A percentile compares a stretch with the other conserved stretches of the same genome.
Conservation (phyloP, 2,797 vertebrate genomes). For the Notolabrus celidotus region DNA sequence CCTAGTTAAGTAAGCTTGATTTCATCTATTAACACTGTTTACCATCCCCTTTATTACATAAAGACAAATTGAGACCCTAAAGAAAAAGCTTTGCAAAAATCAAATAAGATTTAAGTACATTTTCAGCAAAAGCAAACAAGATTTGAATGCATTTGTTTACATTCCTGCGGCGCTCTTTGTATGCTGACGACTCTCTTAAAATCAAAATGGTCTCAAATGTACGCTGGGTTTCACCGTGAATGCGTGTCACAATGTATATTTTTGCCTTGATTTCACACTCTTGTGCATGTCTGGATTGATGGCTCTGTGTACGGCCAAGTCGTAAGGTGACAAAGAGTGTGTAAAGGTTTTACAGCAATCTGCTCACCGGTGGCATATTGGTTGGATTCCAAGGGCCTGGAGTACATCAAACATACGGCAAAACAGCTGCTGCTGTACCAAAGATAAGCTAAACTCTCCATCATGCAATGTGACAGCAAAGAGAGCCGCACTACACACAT, state of each 20-base stretch:
- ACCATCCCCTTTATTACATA: slow-evolving; percentile 72
- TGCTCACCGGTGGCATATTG: slow-evolving; percentile 66
- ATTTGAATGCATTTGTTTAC: slow-evolving; percentile 47
- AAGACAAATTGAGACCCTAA: slow-evolving; percentile 68
- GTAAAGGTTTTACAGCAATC: slow-evolving; percentile 70
- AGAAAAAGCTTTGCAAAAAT: slow-evolving; percentile 56
- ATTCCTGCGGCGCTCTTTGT: slow-evolving; percentile 28
- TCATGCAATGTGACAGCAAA: slow-evolving; percentile 73
- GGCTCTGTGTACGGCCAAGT: slow-evolving; percentile 52
- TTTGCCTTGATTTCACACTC: slow-evolving; percentile 13
- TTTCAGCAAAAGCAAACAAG: slow-evolving; percentile 45
- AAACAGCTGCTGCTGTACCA: slow-evolving; percentile 71
- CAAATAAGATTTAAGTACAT: slow-evolving; percentile 60
- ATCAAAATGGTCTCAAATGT: slow-evolving; percentile 23
- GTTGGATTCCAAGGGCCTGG: slow-evolving; percentile 61
- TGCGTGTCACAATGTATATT: background rate
- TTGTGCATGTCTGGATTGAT: slow-evolving; percentile 35
- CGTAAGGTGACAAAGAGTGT: slow-evolving; percentile 62
- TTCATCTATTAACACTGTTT: slow-evolving; percentile 79
- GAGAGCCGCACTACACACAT: slow-evolving; percentile 70
- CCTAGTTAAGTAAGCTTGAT: slow-evolving; percentile 71
- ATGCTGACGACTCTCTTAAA: slow-evolving; percentile 18
- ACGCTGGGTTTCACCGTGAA: background rate
- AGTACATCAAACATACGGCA: slow-evolving; percentile 74
- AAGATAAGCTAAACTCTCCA: slow-evolving; percentile 79